These are phyloP conservation scores for Gallinago jamesoni DNA, from an alignment of 2,113 vertebrate species.

Conservation along the genomic window DNA sequence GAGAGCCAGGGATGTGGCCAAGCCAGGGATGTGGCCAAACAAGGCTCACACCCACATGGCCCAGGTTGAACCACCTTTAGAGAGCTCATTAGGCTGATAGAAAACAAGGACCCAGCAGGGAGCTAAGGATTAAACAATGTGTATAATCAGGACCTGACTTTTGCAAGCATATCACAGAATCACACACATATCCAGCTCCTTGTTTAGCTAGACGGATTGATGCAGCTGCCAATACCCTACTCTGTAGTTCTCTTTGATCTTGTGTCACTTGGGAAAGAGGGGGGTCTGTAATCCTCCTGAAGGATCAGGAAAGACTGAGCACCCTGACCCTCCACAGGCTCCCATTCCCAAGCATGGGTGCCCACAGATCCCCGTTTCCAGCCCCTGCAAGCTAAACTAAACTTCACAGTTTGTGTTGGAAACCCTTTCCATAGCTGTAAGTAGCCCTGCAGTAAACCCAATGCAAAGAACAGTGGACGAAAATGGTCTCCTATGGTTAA, in stretches of 20 bases:
- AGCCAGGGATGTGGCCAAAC: neutral
- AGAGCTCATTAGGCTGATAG: neutral
- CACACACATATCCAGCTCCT: neutral
- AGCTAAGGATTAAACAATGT: neutral
- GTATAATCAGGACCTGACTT: neutral
- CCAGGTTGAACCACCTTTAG: neutral
- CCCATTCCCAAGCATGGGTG: neutral
- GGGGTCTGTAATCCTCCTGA: neutral
- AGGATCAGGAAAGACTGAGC: neutral
- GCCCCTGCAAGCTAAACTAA: neutral
- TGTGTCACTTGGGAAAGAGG: neutral
- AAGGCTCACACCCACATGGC: neutral
- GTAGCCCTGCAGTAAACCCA: neutral
- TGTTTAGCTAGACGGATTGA: neutral
- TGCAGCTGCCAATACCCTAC: neutral
- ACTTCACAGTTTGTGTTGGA: neutral
- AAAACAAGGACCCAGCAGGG: neutral
- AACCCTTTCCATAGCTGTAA: neutral
- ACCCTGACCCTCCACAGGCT: rapidly evolving
- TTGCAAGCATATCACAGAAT: neutral
- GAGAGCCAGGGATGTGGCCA: neutral
- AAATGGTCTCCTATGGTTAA: neutral
- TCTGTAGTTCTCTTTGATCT: neutral
- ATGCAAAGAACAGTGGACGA: neutral
- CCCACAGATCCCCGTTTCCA: neutral